Conservation (phyloP, 2,797 vertebrate species). For the Otolemur crassicaudatus region DNA sequence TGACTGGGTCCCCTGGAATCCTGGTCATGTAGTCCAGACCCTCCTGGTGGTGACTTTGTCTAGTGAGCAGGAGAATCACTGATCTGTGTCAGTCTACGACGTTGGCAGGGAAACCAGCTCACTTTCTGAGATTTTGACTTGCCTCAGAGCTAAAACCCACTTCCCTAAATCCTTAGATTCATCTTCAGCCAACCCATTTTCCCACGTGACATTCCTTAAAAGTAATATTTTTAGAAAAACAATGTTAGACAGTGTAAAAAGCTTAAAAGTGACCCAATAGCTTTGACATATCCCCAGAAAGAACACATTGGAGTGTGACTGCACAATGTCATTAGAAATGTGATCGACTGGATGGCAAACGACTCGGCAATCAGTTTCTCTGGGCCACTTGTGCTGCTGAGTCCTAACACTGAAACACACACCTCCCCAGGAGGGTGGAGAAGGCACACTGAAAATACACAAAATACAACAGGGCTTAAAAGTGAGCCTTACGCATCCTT, state of each 20-base stretch:
- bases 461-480: neutral
- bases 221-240: constrained; percentile 34
- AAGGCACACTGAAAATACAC: neutral
- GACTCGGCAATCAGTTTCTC: constrained; percentile 10
- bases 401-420: neutral
- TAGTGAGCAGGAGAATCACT: neutral
- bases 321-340: neutral
- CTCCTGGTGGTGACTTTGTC: neutral
- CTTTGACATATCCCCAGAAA: constrained; percentile 7
- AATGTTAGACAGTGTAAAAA: neutral
- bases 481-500: neutral
- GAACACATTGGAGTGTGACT: neutral
- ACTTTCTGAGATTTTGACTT: neutral
- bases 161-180: neutral
- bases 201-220: neutral
- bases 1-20: neutral
- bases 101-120: neutral
- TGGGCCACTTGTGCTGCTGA: neutral
- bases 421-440: neutral
- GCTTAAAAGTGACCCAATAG: constrained; percentile 8
- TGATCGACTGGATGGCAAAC: neutral
- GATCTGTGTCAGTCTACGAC: neutral
- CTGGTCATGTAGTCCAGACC: neutral
- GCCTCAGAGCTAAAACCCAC: neutral
- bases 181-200: constrained; percentile 16